Base-by-base conservation (phyloP, 2,113 vertebrate species). In the Ammodytes marinus region DNA sequence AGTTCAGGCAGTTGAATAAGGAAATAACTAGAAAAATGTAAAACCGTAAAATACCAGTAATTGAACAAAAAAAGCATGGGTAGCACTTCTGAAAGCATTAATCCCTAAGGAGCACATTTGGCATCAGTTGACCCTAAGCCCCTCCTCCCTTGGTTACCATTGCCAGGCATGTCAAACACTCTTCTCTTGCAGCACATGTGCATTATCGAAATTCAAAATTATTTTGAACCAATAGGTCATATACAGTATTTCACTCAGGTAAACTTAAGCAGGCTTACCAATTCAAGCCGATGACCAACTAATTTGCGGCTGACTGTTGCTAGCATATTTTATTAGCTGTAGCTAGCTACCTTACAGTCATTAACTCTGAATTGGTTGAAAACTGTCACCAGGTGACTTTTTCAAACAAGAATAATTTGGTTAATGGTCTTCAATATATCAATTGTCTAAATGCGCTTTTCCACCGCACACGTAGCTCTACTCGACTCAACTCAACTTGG, bases 1-100 rank as follows among this genome's bases (percentile, higher is more conserved):
- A 74, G 50, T 74, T 61, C 12, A 63, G 61, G 47, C 40, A 68
- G 45, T 47, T 73, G 50, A 37, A 52, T 6, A 35, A 72, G 61
- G 45, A 50, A 73, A 66, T 50, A 66, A 15, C 12, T 35, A 17
- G 27, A 3, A 61, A 10, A 43, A 45, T 63, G 19, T 17, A 27
- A 70, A 55, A 45, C 6, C 40, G n/a, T n/a, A 35, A 39, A 4
- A 39, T 35, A n/a, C 6, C 61, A 53, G 6, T 17, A n/a, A 35
- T 14, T 15, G 0, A 68, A 58, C 9, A 58, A 67, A 15, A 45
- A 19, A 19, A 49, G 27, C 45, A 64, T 42, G 10, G n/a, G 52
- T 17, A 77, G 61, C 8, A 10, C 13, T 61, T n/a, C n/a, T n/a
- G n/a, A n/a, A n/a, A n/a, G 17, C 35, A 17, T 1, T 47, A 7